Base-by-base conservation (phyloP, 1,140 invertebrate species). In the Sycophaga agraensis region DNA sequence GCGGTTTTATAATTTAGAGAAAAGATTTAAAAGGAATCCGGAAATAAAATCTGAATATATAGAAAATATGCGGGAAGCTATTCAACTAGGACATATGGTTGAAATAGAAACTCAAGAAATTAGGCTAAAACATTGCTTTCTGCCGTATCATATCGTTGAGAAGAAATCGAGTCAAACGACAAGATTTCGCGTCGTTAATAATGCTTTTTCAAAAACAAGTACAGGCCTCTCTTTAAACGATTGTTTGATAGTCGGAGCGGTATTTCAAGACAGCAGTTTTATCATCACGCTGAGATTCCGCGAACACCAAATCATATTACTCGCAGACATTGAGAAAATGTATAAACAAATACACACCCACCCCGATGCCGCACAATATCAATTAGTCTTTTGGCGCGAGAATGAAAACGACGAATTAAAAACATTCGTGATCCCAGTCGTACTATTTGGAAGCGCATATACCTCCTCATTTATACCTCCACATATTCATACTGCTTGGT, bases 261-360 rank as follows among this genome's bases (percentile, higher is more conserved):
- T 69, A 28, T 37, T 78, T 0, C 70, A 70, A 16, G 63, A 70
- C 17, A 58, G 66, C 11, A 46, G 71, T 7, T 67, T 9, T 19
- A 64, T n/a, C 6, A 53, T 73, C 24, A 19, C 73, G 1, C 12
- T 72, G 0, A 54, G 68, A 1, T 26, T 56, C 70, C 35, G 71
- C 24, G 0, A 6, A 39, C 58, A 60, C 34, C 37, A 45, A 43
- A 51, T 56, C 11, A 54, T 57, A 0, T 21, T 65, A n/a, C 42
- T 22, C 0, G 63, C 63, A 1, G 58, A 70, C 35, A 63, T 67
- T 16, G 39, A 45, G 11, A 60, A 74, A 50, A 68, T 68, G 61
- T 73, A 66, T n/a, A 24, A 28, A 42, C 51, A 55, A 40, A 40
- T 55, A 42, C 5, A 16, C 5, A 14, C 42, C 5, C 22, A 55